A percentile compares a stretch with the other conserved stretches of the same genome.
These are phyloP conservation scores for Eulemur rubriventer DNA, from an alignment of 2,797 vertebrate genomes.

Conservation along the genomic window DNA sequence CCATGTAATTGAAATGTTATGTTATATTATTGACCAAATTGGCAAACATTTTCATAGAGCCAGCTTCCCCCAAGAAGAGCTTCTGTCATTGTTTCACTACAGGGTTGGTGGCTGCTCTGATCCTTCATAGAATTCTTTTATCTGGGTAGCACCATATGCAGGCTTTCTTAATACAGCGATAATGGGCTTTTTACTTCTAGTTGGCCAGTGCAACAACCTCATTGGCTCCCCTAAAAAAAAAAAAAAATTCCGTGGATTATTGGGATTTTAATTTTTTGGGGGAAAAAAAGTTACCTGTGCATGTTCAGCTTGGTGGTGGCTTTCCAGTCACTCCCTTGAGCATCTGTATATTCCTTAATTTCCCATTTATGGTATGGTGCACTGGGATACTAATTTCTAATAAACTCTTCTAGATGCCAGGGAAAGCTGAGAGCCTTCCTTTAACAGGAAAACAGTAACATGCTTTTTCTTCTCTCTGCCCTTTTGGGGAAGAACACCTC, in stretches of 20 bases:
- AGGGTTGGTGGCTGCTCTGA: constrained; percentile 83
- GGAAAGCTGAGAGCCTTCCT: constrained; percentile 11
- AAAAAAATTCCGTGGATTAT: neutral
- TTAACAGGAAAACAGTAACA: neutral
- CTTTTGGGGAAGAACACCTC: neutral
- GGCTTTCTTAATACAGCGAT: neutral
- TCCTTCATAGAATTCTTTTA: constrained; percentile 63
- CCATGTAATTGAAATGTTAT: constrained; percentile 33
- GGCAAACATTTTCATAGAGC: constrained; percentile 81
- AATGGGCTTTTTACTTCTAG: neutral
- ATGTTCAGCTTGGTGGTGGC: constrained; percentile 8
- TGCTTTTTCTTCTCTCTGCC: neutral
- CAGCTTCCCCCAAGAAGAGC: constrained; percentile 92
- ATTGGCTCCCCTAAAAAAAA: neutral
- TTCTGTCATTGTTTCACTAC: constrained; percentile 94
- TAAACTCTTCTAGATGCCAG: neutral
- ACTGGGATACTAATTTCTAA: neutral
- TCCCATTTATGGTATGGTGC: neutral
- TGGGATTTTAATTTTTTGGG: constrained; percentile 43
- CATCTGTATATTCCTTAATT: neutral
- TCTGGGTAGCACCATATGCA: neutral
- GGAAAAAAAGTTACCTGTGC: neutral
- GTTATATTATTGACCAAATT: constrained; percentile 68
- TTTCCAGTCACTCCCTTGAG: neutral
- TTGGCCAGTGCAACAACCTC: neutral